Evolutionary conservation across 2,797 vertebrate species (phyloP), one percentile per base, ranked within the genome.

Genomic region (Leuciscus waleckii): DNA sequence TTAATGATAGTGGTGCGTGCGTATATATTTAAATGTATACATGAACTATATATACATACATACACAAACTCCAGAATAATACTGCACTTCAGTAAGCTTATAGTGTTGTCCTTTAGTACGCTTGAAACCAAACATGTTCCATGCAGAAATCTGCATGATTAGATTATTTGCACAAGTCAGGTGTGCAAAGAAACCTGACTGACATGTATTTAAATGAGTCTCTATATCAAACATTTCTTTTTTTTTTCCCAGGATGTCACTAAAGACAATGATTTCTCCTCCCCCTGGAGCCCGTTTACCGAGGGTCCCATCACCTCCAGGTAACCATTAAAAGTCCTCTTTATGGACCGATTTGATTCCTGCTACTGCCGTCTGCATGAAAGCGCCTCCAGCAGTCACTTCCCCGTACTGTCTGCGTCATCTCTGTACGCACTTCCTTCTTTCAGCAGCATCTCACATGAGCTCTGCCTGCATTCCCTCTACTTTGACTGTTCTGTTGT

Each of bases 211-310:
- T n/a, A 70, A 46, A 61, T 54, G 16, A 21, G 4, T 6, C 16
- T 69, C 1, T 29, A 5, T 43, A 4, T 73, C 63, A 65, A 65
- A 65, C 10, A 17, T n/a, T 70, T 43, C 32, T 67, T 21, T 35
- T 5, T 35, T 35, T 32, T 32, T 32, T 32, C 3, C 77, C 90
- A 99, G 98, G 97, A 97, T 82, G 93, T 97, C 80, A 96, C 95
- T 88, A 96, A 95, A 91, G 97, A 97, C 85, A 93, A 94, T 68
- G 96, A 97, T 91, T 99, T 98, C 89, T 91, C 96, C 82, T 97
- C 96, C 0, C 97, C 96, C 67, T 99, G 98, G 98, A 98, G 95
- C 91, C 96, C 96, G 77, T 98, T 98, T 91, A 91, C 95, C 75
- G 97, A 99, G 49, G 95, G 96, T 89, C 95, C 96, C 93, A 96